A percentile compares a stretch with the other conserved stretches of the same genome.
Conservation (phyloP, 2,113 vertebrate species). For the Neotoma lepida region DNA sequence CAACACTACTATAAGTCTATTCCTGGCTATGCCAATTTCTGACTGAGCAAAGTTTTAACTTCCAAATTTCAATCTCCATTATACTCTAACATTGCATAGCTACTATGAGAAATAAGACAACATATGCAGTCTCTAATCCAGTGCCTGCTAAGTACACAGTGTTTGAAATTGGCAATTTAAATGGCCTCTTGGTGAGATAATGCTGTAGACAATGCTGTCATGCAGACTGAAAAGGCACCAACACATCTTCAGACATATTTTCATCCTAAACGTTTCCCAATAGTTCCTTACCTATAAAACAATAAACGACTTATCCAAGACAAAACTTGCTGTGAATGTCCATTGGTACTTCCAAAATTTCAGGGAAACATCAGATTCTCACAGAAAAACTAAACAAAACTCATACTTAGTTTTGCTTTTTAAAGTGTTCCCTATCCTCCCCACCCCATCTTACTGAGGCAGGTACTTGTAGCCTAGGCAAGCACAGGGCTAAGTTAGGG, state of each 20-base stretch:
- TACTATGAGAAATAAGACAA: conserved; percentile 11
- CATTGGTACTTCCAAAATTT: not conserved
- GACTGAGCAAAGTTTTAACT: not conserved
- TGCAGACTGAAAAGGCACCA: not conserved
- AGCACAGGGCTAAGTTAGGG: not conserved
- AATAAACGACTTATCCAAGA: conserved; percentile 9
- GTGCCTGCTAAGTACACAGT: not conserved
- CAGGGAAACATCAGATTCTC: not conserved
- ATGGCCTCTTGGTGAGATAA: not conserved
- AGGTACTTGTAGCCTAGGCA: not conserved
- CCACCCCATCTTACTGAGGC: not conserved
- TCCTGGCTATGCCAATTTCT: not conserved
- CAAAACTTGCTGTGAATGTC: not conserved
- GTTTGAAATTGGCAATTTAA: not conserved
- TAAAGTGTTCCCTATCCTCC: not conserved
- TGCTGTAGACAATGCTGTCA: not conserved
- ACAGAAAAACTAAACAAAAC: not conserved
- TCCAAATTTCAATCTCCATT: not conserved
- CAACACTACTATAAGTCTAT: not conserved
- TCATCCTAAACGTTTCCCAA: not conserved
- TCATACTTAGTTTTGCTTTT: not conserved
- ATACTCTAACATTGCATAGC: not conserved
- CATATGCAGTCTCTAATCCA: not conserved
- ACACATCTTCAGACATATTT: not conserved
- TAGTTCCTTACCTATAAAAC: not conserved